Conservation (phyloP, 2,888 invertebrate species). For the Malthinus seriepunctatus region DNA sequence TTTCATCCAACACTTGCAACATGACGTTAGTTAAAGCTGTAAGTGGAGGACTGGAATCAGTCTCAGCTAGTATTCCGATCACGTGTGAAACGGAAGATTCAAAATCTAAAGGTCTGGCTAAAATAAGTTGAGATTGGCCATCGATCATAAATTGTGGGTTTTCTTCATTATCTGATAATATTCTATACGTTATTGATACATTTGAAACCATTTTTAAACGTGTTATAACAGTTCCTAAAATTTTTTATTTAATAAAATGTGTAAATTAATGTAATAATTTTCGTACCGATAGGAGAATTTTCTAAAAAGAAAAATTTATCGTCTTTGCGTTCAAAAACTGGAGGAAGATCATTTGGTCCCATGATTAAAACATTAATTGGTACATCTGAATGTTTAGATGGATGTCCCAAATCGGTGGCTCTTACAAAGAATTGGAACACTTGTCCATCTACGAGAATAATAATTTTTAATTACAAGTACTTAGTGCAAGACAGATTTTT, state of each 20-base stretch:
- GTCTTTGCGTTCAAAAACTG: constrained; percentile 73
- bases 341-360: constrained; percentile 69
- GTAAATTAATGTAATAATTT: constrained; percentile 12
- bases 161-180: constrained; percentile 64
- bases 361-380: constrained; percentile 81
- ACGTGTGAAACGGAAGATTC: constrained; percentile 71
- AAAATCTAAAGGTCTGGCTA: constrained; percentile 76
- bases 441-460: constrained; percentile 65
- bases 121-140: constrained; percentile 71
- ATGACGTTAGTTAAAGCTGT: constrained; percentile 72
- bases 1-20: constrained; percentile 84
- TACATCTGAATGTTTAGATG: constrained; percentile 77
- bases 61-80: constrained; percentile 73
- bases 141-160: constrained; percentile 73
- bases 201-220: constrained; percentile 69
- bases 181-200: constrained; percentile 63
- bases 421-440: constrained; percentile 88
- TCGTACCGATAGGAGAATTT: constrained; percentile 65
- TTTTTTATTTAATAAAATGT: not conserved
- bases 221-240: constrained; percentile 67
- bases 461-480: not conserved
- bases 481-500: no score
- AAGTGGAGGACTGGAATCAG: constrained; percentile 71
- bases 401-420: constrained; percentile 79
- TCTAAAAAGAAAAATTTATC: constrained; percentile 82